These are phyloP conservation scores for Xestia xanthographa DNA, from an alignment of 2,888 invertebrate species.

Conservation along the genomic window DNA sequence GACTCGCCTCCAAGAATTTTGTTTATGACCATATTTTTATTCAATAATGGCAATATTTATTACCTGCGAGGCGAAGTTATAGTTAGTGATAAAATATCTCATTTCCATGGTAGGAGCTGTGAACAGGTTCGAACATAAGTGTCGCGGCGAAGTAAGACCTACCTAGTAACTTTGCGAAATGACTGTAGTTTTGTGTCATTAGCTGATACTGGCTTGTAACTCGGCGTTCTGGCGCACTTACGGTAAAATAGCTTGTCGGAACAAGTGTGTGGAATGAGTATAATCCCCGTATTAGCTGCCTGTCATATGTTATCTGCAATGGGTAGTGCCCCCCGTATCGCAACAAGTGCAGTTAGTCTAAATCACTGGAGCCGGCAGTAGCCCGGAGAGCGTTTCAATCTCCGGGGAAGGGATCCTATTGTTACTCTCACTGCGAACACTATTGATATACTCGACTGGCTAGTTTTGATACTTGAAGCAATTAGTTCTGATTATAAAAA, in stretches of 20 bases:
- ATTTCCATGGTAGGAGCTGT: constrained; percentile 68
- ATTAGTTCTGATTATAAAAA: background rate
- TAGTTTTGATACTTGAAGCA: constrained; percentile 77
- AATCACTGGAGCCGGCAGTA: constrained; percentile 84
- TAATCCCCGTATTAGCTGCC: constrained; percentile 83
- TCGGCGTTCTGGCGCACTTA: constrained; percentile 60
- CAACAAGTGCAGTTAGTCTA: constrained; percentile 88
- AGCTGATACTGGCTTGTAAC: constrained; percentile 50
- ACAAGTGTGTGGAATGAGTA: constrained; percentile 76
- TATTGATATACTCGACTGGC: constrained; percentile 61
- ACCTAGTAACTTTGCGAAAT: constrained; percentile 51
- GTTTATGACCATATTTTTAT: constrained; percentile 76
- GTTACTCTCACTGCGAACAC: constrained; percentile 73
- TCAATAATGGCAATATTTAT: constrained; percentile 77
- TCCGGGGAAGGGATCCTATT: constrained; percentile 81
- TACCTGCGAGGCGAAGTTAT: constrained; percentile 70
- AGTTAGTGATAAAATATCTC: constrained; percentile 72
- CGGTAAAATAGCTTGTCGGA: constrained; percentile 67
- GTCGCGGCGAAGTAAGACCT: constrained; percentile 54
- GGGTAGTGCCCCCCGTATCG: constrained; percentile 73
- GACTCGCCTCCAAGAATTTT: constrained; percentile 66
- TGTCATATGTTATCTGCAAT: constrained; percentile 81
- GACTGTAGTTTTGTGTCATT: constrained; percentile 60
- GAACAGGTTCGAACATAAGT: constrained; percentile 71
- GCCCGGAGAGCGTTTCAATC: constrained; percentile 82